Percentiles rank a stretch among this genome's conserved stretches.
Conservation (phyloP, 1,140 invertebrate species). For the Camponotus vicinus region DNA sequence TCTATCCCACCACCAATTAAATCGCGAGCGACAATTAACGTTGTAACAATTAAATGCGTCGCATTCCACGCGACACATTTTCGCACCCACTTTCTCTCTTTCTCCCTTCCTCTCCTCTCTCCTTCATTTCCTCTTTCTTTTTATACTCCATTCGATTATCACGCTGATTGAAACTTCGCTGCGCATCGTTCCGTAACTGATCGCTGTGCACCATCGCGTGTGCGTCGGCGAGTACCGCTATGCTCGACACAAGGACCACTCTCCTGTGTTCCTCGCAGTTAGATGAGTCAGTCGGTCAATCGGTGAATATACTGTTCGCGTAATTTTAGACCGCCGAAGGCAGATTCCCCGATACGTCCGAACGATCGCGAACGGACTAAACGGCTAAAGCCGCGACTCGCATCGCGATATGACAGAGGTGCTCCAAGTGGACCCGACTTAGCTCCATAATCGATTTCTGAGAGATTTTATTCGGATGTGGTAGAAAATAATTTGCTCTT, state of each 20-base stretch:
- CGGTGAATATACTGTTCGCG: constrained; percentile 51
- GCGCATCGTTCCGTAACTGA: constrained; percentile 21
- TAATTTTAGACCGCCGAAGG: constrained; percentile 18
- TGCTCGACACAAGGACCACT: background rate
- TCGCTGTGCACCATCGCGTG: background rate
- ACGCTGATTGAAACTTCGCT: constrained; percentile 6
- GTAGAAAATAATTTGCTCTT: constrained; percentile 44
- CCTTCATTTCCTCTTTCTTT: background rate
- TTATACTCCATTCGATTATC: background rate
- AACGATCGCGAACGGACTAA: background rate
- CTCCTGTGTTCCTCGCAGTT: background rate
- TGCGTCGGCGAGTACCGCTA: constrained; percentile 24
- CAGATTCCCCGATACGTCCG: background rate
- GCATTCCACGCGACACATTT: background rate
- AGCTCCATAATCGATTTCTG: too few species aligned
- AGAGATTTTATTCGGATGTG: background rate
- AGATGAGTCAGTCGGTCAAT: constrained; percentile 61
- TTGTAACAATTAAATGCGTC: background rate
- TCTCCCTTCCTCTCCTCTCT: background rate
- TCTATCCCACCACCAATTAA: constrained; percentile 13
- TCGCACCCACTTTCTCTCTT: background rate
- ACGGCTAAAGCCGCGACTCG: background rate
- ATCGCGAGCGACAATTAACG: constrained; percentile 18
- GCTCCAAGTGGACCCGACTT: background rate
- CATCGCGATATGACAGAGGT: background rate